Evolutionary conservation across 2,113 vertebrate species (phyloP).

Genomic region (Caranx ignobilis): DNA sequence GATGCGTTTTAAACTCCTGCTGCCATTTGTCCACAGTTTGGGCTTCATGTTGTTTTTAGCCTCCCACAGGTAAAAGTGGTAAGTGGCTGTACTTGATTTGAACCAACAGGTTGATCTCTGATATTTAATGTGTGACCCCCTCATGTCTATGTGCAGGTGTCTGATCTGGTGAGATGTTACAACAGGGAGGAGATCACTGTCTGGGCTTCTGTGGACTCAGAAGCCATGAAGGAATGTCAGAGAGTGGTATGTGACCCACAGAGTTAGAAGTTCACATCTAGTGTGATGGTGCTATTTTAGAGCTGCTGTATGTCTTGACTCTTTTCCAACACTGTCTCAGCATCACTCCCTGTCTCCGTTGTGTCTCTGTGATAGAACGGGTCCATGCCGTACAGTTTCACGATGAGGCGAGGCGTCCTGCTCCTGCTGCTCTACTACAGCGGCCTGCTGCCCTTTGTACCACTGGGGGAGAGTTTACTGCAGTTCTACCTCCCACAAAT

Average conservation of each 20-base stretch:
- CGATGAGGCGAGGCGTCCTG: conserved; percentile 57
- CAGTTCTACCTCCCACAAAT: conserved; percentile 86
- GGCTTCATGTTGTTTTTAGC: too few relatives aligned
- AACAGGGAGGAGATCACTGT: conserved; percentile 85
- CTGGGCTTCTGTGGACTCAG: conserved; percentile 83
- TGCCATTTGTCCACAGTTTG: not conserved
- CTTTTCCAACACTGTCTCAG: not conserved
- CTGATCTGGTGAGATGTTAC: conserved; percentile 83
- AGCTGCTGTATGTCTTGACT: not conserved
- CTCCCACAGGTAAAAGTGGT: too few relatives aligned
- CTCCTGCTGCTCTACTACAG: conserved; percentile 87
- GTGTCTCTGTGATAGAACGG: conserved; percentile 80
- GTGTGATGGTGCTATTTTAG: not conserved
- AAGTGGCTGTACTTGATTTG: not conserved
- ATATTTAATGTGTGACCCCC: not conserved
- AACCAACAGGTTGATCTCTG: too few relatives aligned
- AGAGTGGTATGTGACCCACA: conserved; percentile 75
- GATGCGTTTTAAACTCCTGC: not conserved
- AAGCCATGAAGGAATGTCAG: conserved; percentile 84
- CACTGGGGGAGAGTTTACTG: conserved; percentile 85
- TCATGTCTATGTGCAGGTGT: conserved; percentile 76
- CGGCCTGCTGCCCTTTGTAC: conserved; percentile 88
- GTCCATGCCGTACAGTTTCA: conserved; percentile 88
- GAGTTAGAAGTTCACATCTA: not conserved
- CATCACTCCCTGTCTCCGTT: not conserved